Conservation (phyloP, 1,140 invertebrate genomes). For the Uloborus diversus region DNA sequence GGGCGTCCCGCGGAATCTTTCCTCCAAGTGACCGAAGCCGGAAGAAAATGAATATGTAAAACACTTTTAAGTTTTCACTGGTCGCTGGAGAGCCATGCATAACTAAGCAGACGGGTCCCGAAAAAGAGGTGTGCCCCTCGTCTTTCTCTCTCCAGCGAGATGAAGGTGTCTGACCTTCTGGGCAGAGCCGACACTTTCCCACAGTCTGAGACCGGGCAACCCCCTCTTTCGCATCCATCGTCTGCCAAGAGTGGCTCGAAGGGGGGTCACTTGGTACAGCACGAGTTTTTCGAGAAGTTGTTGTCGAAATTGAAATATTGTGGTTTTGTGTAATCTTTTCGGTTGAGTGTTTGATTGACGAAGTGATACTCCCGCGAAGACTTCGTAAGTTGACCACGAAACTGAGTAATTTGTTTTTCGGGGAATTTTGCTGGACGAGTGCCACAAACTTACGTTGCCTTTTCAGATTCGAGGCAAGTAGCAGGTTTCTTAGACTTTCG, state of each 20-base stretch:
- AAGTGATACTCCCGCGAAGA: too few relatives aligned
- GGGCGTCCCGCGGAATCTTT: conserved; percentile 9
- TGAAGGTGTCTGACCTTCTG: conserved; percentile 42
- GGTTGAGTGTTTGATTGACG: too few relatives aligned
- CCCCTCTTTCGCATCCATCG: conserved; percentile 19
- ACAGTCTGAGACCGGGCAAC: conserved; percentile 50
- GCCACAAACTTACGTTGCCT: too few relatives aligned
- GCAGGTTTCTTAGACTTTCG: too few relatives aligned
- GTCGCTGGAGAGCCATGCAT: conserved; percentile 27
- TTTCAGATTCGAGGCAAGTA: too few relatives aligned
- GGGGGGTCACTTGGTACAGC: conserved; percentile 23
- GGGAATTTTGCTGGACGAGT: too few relatives aligned
- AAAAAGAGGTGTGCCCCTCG: conserved; percentile 40
- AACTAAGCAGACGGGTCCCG: conserved; percentile 36
- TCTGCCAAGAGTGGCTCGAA: conserved; percentile 9
- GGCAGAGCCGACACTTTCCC: conserved; percentile 40
- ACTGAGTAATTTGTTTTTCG: too few relatives aligned
- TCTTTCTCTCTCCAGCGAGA: conserved; percentile 13
- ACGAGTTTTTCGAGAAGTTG: background rate
- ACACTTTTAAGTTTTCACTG: conserved; percentile 48
- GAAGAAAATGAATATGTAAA: conserved; percentile 57
- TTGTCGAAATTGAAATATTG: background rate
- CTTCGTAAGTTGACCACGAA: too few relatives aligned
- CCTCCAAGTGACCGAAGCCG: conserved; percentile 33
- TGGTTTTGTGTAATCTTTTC: too few relatives aligned